Conservation (phyloP, 2,888 invertebrate genomes). For the Eilema griseolum region DNA sequence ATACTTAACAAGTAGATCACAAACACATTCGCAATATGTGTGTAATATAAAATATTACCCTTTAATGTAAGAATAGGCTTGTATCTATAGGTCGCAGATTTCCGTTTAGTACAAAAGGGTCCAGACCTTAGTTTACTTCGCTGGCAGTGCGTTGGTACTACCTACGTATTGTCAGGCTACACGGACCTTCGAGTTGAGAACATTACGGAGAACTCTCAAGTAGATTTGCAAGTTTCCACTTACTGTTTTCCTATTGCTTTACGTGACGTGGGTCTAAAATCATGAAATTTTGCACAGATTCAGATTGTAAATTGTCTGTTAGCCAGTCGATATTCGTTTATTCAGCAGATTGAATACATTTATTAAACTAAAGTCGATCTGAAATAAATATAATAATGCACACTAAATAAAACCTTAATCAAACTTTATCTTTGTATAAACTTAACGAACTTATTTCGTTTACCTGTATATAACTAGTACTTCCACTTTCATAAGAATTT, state of each 20-base stretch:
- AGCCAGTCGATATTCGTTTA: constrained; percentile 4
- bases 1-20: too few relatives aligned
- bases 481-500: too few relatives aligned
- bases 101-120: background rate
- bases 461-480: too few relatives aligned
- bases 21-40: too few relatives aligned
- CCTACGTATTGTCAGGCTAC: constrained; percentile 4
- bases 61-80: too few relatives aligned
- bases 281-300: background rate
- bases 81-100: background rate
- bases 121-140: background rate
- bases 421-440: background rate
- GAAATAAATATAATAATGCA: background rate
- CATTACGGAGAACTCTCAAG: background rate
- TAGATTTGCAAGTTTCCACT: constrained; percentile 4
- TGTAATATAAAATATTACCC: too few relatives aligned
- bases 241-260: constrained; percentile 4
- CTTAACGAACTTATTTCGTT: too few relatives aligned
- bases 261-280: background rate
- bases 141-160: background rate
- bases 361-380: background rate
- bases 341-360: background rate
- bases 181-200: background rate
- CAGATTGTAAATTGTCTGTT: background rate
- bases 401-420: too few relatives aligned